Base-by-base conservation (phyloP, 1,140 invertebrate species). In the Pogonognathellus flavescens region DNA sequence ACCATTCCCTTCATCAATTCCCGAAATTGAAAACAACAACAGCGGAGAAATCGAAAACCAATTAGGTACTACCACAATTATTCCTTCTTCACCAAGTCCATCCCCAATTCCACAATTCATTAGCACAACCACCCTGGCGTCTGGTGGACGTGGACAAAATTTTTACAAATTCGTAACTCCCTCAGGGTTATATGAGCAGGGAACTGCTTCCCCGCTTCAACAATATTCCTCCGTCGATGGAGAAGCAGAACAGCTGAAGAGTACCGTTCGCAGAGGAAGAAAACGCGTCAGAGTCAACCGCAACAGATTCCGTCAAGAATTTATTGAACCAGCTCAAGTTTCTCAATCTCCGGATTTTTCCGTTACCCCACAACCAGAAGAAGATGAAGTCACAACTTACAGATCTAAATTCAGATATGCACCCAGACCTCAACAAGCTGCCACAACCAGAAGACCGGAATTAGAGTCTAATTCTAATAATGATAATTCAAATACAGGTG, bases 21-120 rank as follows among this genome's bases (percentile, higher is more conserved):
- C 70, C 0, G 41, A 76, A 8, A 76, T 76, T 76, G 70, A 76
- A 0, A 50, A 76, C 16, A 57, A 57, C 53, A 76, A 50, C n/a
- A 76, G 70, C n/a, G 70, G 31, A 50, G 70, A 76, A 76, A 50
- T 76, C 41, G 70, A 76, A 50, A 31, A 76, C 5, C 20, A 66
- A 66, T 25, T 76, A 9, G 49, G 70, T 18, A 41, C 70, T 14
- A 76, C 70, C 0, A 50, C 31, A 6, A 3, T 41, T 41, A 41
- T 18, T 8, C 70, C 31, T 8, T 9, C 31, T 18, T 25, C 6
- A 7, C 41, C 70, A 25, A 25, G 20, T 31, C 62, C 62, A 3
- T 66, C 62, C 8, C 62, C 62, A 8, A 20, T 22, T 66, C 62
- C 62, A 22, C 20, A 22, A 49, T 31, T 31, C 5, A 16, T 16